Evolutionary conservation across 2,797 vertebrate genomes (phyloP), one percentile per base, ranked within the genome.

Genomic region (Manis crassicaudata): DNA sequence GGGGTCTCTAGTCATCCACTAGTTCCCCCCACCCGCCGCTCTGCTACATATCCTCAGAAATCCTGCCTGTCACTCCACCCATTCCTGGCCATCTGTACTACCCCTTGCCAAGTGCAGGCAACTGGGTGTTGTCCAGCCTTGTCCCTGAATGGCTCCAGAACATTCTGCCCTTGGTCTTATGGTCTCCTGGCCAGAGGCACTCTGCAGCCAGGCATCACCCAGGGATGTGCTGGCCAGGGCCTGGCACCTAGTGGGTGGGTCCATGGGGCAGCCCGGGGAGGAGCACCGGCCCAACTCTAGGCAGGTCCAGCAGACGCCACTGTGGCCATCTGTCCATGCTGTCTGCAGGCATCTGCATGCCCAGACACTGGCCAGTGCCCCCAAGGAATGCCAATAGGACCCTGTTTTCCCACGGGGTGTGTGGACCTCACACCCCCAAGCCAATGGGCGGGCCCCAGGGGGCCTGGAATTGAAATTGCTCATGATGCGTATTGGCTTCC

Each of bases 301-400:
- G 27, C 20, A 7, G 54, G 23, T 32, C 21, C 46, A 43, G 72
- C 54, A 90, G 81, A 25, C 13, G 12, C 63, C 72, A 63, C n/a
- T 7, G 2, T 29, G 80, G 35, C 77, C 12, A 29, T 21, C 35
- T 85, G 54, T 50, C 54, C 18, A 9, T 23, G 5, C 11, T 12
- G 32, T n/a, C 52, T 52, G 56, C n/a, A 16, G 20, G 27, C 32
- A 4, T 76, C 50, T n/a, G 40, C n/a, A 54, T 1, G 3, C 16
- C 2, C 9, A 0, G 16, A 21, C 29, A 17, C 54, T 9, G 70
- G 65, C n/a, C 46, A 4, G 5, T 5, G 4, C 40, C 58, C 17
- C 9, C 9, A 16, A 32, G 40, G 43, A 81, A 63, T 73, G 60
- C 29, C 3, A 73, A 29, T 50, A 77, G 29, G 56, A 52, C 43